Evolutionary conservation across 2,797 vertebrate species (phyloP).

Genomic region (Chelmon rostratus): DNA sequence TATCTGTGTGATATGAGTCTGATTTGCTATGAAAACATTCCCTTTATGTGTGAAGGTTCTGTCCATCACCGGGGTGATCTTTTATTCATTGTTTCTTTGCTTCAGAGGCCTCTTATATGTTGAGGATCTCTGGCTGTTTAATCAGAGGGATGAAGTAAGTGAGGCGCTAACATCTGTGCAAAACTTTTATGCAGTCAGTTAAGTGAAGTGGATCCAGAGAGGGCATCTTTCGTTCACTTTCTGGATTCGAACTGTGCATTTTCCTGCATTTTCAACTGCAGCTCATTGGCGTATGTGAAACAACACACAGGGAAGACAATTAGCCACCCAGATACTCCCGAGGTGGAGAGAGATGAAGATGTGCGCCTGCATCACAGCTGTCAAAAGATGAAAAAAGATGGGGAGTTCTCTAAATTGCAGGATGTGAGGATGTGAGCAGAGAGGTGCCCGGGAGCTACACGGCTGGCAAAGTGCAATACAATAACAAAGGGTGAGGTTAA

Average conservation of each 20-base stretch:
- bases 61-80: conserved; percentile 63
- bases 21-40: conserved; percentile 55
- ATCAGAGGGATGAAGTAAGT: conserved; percentile 29
- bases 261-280: background rate
- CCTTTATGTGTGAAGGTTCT: conserved; percentile 52
- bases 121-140: conserved; percentile 38
- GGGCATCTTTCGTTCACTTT: background rate
- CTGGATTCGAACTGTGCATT: background rate
- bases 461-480: conserved; percentile 14
- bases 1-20: conserved; percentile 32
- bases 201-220: conserved; percentile 15
- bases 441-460: conserved; percentile 5
- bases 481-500: conserved; percentile 22
- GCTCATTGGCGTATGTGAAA: background rate
- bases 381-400: conserved; percentile 27
- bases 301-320: conserved; percentile 12
- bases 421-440: conserved; percentile 3
- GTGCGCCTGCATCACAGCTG: conserved; percentile 17
- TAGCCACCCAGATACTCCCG: background rate
- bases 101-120: conserved; percentile 47
- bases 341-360: conserved; percentile 16
- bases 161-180: conserved; percentile 32
- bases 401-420: background rate
- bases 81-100: conserved; percentile 70
- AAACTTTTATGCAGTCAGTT: conserved; percentile 3